Percentiles rank a stretch among this genome's conserved stretches.
Conservation (phyloP, 2,113 vertebrate species). For the Oenanthe melanoleuca region DNA sequence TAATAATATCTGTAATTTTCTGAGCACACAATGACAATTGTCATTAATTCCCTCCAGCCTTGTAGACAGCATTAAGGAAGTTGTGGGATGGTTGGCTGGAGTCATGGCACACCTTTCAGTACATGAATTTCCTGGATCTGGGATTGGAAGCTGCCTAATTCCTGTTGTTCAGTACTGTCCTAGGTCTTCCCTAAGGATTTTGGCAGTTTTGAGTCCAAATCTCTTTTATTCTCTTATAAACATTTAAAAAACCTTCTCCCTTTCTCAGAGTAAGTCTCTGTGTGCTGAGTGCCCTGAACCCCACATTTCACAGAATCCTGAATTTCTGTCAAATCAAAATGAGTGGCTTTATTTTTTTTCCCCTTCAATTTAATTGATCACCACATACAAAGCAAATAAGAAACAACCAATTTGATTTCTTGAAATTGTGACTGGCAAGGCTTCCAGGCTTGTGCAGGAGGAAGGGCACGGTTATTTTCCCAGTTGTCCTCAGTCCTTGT, state of each 20-base stretch:
- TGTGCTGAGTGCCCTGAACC: neutral
- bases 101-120: neutral
- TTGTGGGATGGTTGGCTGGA: neutral
- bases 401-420: neutral
- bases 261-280: neutral
- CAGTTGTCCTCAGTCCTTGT: neutral
- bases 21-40: neutral
- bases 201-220: neutral
- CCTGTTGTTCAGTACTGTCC: too few species aligned
- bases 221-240: neutral
- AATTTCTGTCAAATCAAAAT: neutral
- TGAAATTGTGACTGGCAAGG: neutral
- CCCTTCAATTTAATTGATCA: neutral
- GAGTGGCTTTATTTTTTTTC: neutral
- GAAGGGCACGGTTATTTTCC: neutral
- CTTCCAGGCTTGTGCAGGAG: neutral
- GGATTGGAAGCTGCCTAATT: neutral
- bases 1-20: neutral
- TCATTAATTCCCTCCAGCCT: neutral
- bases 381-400: neutral
- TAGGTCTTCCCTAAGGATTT: neutral
- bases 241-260: neutral
- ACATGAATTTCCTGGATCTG: neutral
- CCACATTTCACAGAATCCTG: neutral
- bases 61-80: neutral